Conservation (phyloP, 2,888 invertebrate genomes). For the Trilocha varians region DNA sequence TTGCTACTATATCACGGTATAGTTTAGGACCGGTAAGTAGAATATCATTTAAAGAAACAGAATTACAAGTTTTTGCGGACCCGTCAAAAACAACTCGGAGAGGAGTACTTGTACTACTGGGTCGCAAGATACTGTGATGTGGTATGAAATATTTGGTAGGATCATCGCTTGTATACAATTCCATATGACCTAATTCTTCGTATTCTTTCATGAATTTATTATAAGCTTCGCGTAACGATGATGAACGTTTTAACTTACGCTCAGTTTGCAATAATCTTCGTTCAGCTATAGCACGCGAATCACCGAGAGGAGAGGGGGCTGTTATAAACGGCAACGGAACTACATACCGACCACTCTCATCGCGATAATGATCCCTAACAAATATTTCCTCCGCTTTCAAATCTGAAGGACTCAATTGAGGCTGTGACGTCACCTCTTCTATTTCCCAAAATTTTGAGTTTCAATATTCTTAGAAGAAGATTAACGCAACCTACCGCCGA, state of each 20-base stretch:
- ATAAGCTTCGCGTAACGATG: neutral
- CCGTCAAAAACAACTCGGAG: slow-evolving; percentile 8
- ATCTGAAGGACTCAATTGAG: slow-evolving; percentile 3
- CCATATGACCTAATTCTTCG: slow-evolving; percentile 8
- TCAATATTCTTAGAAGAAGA: too few species aligned
- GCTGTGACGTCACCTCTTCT: slow-evolving; percentile 3
- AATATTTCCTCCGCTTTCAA: slow-evolving; percentile 6
- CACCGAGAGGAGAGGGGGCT: slow-evolving; percentile 3
- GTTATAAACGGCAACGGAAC: neutral
- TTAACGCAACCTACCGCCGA: too few species aligned
- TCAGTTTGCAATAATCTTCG: slow-evolving; percentile 3
- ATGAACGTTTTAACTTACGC: neutral
- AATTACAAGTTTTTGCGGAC: slow-evolving; percentile 2
- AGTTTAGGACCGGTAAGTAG: slow-evolving; percentile 8
- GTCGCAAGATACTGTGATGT: slow-evolving; percentile 5
- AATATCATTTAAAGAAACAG: slow-evolving; percentile 6
- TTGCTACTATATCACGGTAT: slow-evolving; percentile 3
- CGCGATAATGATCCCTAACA: slow-evolving; percentile 3
- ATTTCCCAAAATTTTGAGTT: slow-evolving; percentile 13
- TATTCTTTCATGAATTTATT: slow-evolving; percentile 9
- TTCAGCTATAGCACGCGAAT: slow-evolving; percentile 3
- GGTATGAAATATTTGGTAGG: slow-evolving; percentile 9
- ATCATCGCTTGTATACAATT: neutral
- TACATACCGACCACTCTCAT: slow-evolving; percentile 6
- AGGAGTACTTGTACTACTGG: slow-evolving; percentile 5